Percentiles rank a stretch among this genome's conserved stretches.
Conservation (phyloP, 2,888 invertebrate species). For the Rhamphomyia laevipes region DNA sequence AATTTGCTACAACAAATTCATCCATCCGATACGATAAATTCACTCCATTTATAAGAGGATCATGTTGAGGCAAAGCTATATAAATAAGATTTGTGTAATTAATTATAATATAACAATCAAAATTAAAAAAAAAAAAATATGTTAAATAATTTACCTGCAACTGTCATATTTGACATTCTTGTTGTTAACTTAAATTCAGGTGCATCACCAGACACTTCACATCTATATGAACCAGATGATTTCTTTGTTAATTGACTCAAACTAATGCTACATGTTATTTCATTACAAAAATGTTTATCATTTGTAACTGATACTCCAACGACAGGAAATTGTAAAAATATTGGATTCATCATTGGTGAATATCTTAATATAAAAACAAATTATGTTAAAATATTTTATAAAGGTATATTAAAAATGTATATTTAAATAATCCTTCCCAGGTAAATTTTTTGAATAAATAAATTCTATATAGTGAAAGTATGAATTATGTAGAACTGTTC, state of each 20-base stretch:
- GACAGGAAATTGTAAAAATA: slow-evolving; percentile 34
- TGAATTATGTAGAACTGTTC: too few relatives aligned
- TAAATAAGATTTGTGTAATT: slow-evolving; percentile 1
- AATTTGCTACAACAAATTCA: slow-evolving; percentile 32
- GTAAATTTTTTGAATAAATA: too few relatives aligned
- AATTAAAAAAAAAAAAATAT: too few relatives aligned
- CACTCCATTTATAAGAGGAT: slow-evolving; percentile 32
- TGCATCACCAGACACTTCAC: slow-evolving; percentile 49
- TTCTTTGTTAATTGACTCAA: slow-evolving; percentile 29
- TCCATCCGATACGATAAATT: slow-evolving; percentile 27
- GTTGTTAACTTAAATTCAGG: slow-evolving; percentile 45
- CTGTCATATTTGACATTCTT: slow-evolving; percentile 44
- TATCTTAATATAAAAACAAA: slow-evolving; percentile 24
- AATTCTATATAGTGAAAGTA: too few relatives aligned
- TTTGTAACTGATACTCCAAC: slow-evolving; percentile 33
- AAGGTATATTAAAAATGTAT: too few relatives aligned
- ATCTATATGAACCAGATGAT: slow-evolving; percentile 44
- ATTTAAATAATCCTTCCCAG: too few relatives aligned
- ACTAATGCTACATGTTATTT: slow-evolving; percentile 34
- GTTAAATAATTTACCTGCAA: slow-evolving; percentile 41
- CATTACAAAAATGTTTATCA: slow-evolving; percentile 32
- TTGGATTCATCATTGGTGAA: slow-evolving; percentile 34
- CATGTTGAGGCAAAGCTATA: slow-evolving; percentile 30
- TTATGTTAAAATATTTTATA: too few relatives aligned
- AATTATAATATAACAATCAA: too few relatives aligned